Evolutionary conservation across 2,113 vertebrate species (phyloP).

Genomic region (Scytalopus superciliaris): DNA sequence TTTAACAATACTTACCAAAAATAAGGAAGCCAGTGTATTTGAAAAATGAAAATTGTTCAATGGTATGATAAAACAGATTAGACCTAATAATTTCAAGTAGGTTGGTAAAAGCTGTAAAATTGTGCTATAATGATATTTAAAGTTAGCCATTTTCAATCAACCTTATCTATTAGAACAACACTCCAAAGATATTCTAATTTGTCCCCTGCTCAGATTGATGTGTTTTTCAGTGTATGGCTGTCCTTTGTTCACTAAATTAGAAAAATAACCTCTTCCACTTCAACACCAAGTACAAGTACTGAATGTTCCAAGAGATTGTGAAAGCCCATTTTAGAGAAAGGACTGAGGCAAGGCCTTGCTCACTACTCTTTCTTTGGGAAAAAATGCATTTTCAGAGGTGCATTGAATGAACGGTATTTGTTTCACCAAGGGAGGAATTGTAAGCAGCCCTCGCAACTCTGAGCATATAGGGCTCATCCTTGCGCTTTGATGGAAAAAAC

Average conservation of each 20-base stretch:
- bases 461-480: background rate
- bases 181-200: background rate
- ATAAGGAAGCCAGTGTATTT: background rate
- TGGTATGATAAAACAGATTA: background rate
- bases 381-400: background rate
- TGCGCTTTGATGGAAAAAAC: background rate
- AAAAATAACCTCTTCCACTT: background rate
- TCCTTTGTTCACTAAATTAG: background rate
- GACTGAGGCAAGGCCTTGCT: background rate
- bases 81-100: background rate
- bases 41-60: background rate
- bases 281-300: background rate
- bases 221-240: background rate
- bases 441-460: background rate
- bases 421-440: background rate
- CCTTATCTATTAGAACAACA: background rate
- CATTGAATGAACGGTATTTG: background rate
- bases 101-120: background rate
- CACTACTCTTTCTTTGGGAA: background rate
- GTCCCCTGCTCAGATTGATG: background rate
- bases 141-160: background rate
- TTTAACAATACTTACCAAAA: constrained; percentile 7
- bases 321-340: background rate
- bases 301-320: background rate
- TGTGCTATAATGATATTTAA: background rate